A percentile compares a stretch with the other conserved stretches of the same genome.
phyloP scores from a whole-genome alignment of 1,140 invertebrate species.

The Drosophila kepulauana region DNA sequence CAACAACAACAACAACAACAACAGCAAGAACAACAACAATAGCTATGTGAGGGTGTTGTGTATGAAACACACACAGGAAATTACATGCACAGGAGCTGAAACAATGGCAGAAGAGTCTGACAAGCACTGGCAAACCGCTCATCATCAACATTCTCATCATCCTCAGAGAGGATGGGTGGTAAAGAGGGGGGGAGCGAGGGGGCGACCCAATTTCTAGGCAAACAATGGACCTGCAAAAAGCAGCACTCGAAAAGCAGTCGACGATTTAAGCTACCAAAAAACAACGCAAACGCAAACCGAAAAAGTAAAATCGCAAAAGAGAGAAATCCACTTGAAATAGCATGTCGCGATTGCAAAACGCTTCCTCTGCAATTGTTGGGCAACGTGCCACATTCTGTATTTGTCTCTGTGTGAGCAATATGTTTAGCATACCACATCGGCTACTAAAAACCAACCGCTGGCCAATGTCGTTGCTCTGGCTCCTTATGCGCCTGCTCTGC shows the following conservation, averaged over 20 bases:
- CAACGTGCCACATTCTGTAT: no score
- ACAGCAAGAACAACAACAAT: conserved; percentile 20
- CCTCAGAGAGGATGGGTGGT: conserved; percentile 13
- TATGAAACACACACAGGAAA: conserved; percentile 58
- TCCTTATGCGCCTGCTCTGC: background rate
- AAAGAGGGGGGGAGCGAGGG: background rate
- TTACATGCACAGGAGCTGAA: conserved; percentile 75
- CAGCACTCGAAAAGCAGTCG: conserved; percentile 38
- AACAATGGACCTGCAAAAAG: conserved; percentile 68
- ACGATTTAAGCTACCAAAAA: conserved; percentile 24
- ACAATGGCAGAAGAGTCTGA: conserved; percentile 61
- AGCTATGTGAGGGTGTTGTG: conserved; percentile 31
- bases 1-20: conserved; percentile 42
- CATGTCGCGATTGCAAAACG: conserved; percentile 23
- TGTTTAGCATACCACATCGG: conserved; percentile 6
- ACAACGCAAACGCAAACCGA: no score
- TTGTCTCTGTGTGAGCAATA: conserved; percentile 12
- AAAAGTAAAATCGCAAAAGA: conserved; percentile 38
- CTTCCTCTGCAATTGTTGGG: no score
- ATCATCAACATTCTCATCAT: conserved; percentile 49
- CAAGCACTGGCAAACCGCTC: conserved; percentile 51
- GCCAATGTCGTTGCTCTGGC: conserved; percentile 12
- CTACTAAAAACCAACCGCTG: background rate
- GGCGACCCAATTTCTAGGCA: conserved; percentile 69
- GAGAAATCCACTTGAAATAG: conserved; percentile 67